Conservation (phyloP, 2,113 vertebrate species). For the Crotophaga sulcirostris region DNA sequence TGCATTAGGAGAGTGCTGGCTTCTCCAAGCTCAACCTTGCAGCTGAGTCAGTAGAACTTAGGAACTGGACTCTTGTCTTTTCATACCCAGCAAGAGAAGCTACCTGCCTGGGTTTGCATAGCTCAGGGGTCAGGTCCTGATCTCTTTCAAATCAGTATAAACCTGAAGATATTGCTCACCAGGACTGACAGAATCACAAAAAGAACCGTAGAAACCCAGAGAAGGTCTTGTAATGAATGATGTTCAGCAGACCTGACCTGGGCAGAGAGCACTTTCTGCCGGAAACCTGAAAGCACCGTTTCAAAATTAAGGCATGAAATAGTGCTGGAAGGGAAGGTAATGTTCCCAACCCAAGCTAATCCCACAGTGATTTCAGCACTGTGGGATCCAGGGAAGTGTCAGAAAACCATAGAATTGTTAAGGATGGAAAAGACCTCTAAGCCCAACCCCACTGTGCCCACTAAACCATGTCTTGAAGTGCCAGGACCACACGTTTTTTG, state of each 20-base stretch:
- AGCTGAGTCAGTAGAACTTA: slow-evolving; percentile 17
- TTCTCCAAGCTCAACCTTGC: neutral
- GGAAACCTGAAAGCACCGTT: neutral
- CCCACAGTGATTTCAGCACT: accelerated
- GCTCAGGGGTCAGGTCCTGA: accelerated
- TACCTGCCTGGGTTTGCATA: neutral
- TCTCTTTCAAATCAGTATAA: neutral
- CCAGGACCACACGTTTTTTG: neutral
- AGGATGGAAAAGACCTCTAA: too few relatives aligned
- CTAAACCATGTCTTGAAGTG: too few relatives aligned
- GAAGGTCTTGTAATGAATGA: neutral
- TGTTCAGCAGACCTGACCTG: neutral
- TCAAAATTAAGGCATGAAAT: accelerated
- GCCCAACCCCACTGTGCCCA: too few relatives aligned
- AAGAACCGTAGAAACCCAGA: neutral
- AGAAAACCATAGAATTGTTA: too few relatives aligned
- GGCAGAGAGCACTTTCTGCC: neutral
- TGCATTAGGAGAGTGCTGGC: accelerated
- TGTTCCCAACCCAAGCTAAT: neutral
- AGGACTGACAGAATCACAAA: neutral
- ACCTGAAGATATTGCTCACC: neutral
- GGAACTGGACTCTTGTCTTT: neutral
- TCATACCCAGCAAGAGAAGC: neutral
- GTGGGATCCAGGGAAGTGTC: neutral
- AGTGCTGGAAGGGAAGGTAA: neutral